Evolutionary conservation across 2,888 invertebrate genomes (phyloP), one percentile per base, ranked within the genome.

Genomic region (Drosophila kuntzei): DNA sequence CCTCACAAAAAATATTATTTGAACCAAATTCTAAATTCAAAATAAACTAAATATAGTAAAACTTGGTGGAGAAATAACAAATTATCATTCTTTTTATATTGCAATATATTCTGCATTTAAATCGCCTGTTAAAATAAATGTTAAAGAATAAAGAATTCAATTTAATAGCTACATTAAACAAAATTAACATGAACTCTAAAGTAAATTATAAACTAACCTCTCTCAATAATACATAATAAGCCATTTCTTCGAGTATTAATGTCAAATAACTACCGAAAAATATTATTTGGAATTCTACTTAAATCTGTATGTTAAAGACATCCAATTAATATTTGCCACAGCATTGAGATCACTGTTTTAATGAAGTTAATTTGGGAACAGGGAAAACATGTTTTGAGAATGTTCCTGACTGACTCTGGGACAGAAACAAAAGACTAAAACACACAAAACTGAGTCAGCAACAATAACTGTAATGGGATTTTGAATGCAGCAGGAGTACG

Each of bases 371-470:
- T 12, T n/a, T 20, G 41, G 22, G 20, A 20, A 2, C 11, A 7
- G 12, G 11, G 7, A 41, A 22, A 41, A 41, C 20, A 22, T 41
- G 46, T 46, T 29, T 18, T 46, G 16, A 16, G 29, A 16, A 22
- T 41, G 20, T 29, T 27, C 7, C 18, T 7, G 29, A 29, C 16
- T 18, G 18, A 29, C 27, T 25, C 16, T 2, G 12, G 22, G 22
- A 11, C 20, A 46, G 20, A 22, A n/a, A 32, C 34, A 34, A 49
- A 37, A 12, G 22, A 18, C 27, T 5, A 27, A 39, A 25, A 2
- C n/a, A 22, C 43, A 43, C 25, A 44, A 14, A n/a, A 36, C 34
- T 50, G 34, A 22, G 22, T 50, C 14, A 36, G 9, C 41, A n/a
- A 12, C 20, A 20, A 16, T 16, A 18, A 12, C 20, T n/a, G 12